phyloP scores from a whole-genome alignment of 2,888 invertebrate genomes.

The Rotaria magnacalcarata region DNA sequence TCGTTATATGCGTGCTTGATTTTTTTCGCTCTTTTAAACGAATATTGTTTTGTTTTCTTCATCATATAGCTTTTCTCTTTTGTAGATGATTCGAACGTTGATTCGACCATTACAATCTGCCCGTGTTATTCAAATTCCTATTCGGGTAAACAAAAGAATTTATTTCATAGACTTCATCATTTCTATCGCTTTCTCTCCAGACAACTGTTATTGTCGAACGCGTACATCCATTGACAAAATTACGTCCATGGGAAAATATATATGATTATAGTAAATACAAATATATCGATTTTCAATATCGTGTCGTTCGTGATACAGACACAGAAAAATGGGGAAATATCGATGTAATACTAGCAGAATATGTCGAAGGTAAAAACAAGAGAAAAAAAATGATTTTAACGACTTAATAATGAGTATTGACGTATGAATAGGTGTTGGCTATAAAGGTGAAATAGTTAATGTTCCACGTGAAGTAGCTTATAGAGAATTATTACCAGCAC shows the following conservation, averaged over 20 bases:
- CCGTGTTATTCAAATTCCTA: slow-evolving; percentile 1
- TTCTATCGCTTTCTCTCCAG: neutral
- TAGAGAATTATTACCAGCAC: slow-evolving; percentile 42
- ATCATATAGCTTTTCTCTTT: neutral
- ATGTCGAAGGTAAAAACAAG: slow-evolving; percentile 42
- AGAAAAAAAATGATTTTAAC: too few species aligned
- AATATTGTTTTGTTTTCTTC: neutral
- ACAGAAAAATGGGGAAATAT: slow-evolving; percentile 43
- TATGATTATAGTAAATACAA: slow-evolving; percentile 31
- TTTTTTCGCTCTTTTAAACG: neutral
- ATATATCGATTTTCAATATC: slow-evolving; percentile 42
- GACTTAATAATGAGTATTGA: neutral
- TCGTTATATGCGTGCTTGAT: neutral
- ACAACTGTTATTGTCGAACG: slow-evolving; percentile 22
- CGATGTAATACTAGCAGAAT: slow-evolving; percentile 43
- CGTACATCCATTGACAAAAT: slow-evolving; percentile 25
- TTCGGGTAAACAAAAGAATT: neutral
- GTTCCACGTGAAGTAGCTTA: slow-evolving; percentile 39
- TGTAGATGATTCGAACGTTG: neutral
- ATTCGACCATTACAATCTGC: neutral
- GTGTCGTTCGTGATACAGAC: slow-evolving; percentile 38
- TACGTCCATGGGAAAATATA: slow-evolving; percentile 16
- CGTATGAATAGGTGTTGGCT: slow-evolving; percentile 37
- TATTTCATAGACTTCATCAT: neutral
- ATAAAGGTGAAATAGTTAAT: slow-evolving; percentile 46